A percentile compares a stretch with the other conserved stretches of the same genome.
Conservation (phyloP, 64 coral and sea anemone species). For the Dendrophyllia cribrosa region DNA sequence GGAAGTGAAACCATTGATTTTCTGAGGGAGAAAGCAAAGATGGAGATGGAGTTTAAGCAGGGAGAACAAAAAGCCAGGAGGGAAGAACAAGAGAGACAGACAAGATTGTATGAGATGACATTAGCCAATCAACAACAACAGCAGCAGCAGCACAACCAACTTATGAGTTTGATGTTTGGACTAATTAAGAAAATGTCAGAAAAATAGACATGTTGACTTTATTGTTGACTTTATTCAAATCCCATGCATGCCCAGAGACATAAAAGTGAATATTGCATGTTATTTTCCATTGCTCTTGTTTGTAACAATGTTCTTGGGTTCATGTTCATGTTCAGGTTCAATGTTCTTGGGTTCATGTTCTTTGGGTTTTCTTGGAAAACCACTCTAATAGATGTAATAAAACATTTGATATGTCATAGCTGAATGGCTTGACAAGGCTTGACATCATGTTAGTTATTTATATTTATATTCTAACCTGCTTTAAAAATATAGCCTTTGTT, state of each 20-base stretch:
- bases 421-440: neutral
- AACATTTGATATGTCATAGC: neutral
- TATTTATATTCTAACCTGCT: neutral
- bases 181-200: slow-evolving; percentile 39
- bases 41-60: slow-evolving; percentile 39
- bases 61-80: slow-evolving; percentile 45
- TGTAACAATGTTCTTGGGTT: too few species aligned
- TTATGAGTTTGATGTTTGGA: slow-evolving; percentile 48
- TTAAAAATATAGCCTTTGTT: too few species aligned
- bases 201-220: slow-evolving; percentile 18
- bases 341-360: too few species aligned
- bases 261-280: too few species aligned
- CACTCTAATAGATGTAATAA: too few species aligned
- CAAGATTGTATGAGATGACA: slow-evolving; percentile 44
- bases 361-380: too few species aligned
- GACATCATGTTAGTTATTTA: neutral
- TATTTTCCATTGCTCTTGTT: neutral
- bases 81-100: slow-evolving; percentile 41
- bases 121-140: slow-evolving; percentile 59
- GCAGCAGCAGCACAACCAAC: slow-evolving; percentile 52
- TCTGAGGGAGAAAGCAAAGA: slow-evolving; percentile 60
- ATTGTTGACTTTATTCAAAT: neutral
- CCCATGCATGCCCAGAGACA: too few species aligned
- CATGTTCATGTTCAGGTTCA: too few species aligned
- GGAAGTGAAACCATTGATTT: slow-evolving; percentile 59